Percentiles rank a stretch among this genome's conserved stretches.
These are phyloP conservation scores for Capitulum mitella DNA, from an alignment of 2,888 invertebrate species.

Conservation along the genomic window DNA sequence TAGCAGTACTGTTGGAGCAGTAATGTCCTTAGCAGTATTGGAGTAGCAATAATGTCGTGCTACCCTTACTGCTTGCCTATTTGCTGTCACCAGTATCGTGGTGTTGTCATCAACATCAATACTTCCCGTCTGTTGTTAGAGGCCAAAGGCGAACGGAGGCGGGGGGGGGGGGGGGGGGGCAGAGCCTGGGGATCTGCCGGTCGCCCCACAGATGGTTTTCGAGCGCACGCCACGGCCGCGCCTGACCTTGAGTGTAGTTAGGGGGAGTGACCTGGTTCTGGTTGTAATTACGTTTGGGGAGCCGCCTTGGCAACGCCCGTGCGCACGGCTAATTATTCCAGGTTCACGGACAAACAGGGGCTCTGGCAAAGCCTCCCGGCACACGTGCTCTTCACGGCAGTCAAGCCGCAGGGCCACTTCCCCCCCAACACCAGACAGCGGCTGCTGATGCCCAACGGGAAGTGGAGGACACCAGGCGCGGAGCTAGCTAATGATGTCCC, in stretches of 20 bases:
- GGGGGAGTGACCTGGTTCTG: constrained; percentile 16
- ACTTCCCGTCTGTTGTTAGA: no score
- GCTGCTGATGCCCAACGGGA: no score
- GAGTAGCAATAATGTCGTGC: no score
- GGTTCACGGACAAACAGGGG: background rate
- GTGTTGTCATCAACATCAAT: no score
- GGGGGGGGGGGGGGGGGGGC: background rate
- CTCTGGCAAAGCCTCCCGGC: no score
- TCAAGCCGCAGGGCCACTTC: no score
- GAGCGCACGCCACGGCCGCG: background rate
- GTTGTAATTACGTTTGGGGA: constrained; percentile 3
- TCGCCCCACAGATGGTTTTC: background rate
- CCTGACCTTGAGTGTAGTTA: background rate
- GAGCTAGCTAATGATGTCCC: background rate
- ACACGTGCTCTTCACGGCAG: no score
- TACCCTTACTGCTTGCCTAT: no score
- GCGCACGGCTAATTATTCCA: background rate
- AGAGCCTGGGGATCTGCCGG: background rate
- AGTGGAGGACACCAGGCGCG: background rate
- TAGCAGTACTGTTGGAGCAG: no score
- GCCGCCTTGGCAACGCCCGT: background rate
- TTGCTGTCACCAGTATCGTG: no score
- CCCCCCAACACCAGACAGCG: no score
- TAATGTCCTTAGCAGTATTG: no score
- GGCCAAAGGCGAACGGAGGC: background rate